Conservation (phyloP, 2,113 vertebrate species). For the Spizaetus ornatus region DNA sequence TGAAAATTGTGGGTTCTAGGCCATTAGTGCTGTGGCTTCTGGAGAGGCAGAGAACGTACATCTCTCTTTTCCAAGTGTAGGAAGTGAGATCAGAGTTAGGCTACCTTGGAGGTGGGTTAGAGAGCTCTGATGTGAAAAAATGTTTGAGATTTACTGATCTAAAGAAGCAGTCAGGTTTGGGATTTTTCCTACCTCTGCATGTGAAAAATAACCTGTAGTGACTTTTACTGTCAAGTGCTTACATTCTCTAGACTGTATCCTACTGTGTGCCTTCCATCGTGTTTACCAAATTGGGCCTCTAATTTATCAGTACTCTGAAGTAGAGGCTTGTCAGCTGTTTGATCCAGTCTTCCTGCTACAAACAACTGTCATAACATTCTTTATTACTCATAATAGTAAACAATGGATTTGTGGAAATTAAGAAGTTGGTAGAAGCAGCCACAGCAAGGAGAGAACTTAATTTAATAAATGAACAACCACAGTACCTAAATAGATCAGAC, state of each 20-base stretch:
- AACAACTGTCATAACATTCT: neutral
- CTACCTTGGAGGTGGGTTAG: neutral
- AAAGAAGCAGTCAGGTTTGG: neutral
- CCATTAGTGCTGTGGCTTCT: neutral
- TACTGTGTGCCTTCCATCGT: neutral
- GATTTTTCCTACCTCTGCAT: neutral
- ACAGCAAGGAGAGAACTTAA: neutral
- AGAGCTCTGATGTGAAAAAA: neutral
- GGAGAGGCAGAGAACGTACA: neutral
- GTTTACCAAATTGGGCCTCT: neutral
- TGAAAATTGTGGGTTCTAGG: fast-evolving
- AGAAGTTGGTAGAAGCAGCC: neutral
- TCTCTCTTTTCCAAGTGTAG: no score
- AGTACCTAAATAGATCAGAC: neutral
- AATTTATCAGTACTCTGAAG: neutral
- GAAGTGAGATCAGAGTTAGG: neutral
- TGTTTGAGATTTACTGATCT: neutral
- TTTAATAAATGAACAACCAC: neutral
- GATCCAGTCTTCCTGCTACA: neutral
- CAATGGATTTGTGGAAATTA: neutral
- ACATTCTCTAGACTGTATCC: neutral
- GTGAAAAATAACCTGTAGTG: neutral
- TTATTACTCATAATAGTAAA: neutral
- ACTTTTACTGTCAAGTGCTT: neutral
- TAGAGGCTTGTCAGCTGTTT: neutral